A percentile compares a stretch with the other conserved stretches of the same genome.
These are phyloP conservation scores for Cordylochernes scorpioides DNA, from an alignment of 2,888 invertebrate species.

Conservation along the genomic window DNA sequence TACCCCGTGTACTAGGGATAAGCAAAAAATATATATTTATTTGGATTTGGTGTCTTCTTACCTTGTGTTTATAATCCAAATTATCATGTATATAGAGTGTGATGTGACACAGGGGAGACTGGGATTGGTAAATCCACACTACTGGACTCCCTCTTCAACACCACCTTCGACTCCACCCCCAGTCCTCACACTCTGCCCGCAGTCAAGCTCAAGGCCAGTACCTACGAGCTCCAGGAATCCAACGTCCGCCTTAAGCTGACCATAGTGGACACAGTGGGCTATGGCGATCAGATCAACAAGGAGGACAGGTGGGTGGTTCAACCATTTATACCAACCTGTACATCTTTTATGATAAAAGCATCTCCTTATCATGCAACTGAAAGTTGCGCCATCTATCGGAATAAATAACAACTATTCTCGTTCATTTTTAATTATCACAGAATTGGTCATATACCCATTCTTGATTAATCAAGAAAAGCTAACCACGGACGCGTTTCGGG, in stretches of 20 bases:
- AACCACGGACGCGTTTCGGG: no score
- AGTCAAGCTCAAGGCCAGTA: constrained; percentile 86
- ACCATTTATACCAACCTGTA: no score
- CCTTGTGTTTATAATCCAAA: neutral
- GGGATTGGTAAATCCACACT: constrained; percentile 93
- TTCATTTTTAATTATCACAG: no score
- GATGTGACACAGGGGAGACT: constrained; percentile 50
- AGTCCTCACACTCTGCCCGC: constrained; percentile 85
- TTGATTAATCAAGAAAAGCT: no score
- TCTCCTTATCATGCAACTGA: no score
- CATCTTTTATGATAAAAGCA: no score
- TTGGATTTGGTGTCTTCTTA: neutral
- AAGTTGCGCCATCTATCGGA: no score
- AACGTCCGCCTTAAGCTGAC: constrained; percentile 75
- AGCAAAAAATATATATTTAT: no score
- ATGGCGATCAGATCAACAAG: constrained; percentile 97
- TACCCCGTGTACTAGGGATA: no score
- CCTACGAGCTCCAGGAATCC: constrained; percentile 69
- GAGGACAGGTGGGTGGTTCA: constrained; percentile 41
- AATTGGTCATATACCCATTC: no score
- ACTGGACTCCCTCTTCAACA: constrained; percentile 96
- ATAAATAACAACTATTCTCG: no score
- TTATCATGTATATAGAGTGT: neutral
- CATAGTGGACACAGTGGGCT: constrained; percentile 94
- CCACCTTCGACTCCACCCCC: constrained; percentile 78